Evolutionary conservation across 2,113 vertebrate genomes (phyloP).

Genomic region (Phycodurus eques): DNA sequence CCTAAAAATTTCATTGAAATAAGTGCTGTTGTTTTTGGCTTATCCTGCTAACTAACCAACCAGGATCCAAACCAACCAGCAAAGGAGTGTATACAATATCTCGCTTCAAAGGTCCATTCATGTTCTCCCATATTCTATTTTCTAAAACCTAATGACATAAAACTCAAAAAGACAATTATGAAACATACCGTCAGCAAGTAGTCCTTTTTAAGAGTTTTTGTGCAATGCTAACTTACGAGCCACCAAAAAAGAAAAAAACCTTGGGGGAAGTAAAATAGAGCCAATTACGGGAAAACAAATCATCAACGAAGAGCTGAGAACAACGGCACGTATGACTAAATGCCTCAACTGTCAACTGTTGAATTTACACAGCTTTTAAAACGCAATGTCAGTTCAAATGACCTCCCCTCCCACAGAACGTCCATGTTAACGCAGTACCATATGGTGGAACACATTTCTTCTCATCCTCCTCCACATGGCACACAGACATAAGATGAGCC

Average conservation of each 20-base stretch:
- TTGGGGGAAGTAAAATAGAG: not conserved
- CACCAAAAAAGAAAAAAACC: not conserved
- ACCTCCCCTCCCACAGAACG: conserved; percentile 36
- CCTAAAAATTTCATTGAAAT: too few species aligned
- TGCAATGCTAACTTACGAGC: not conserved
- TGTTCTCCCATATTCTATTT: too few species aligned
- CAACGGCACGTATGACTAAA: not conserved
- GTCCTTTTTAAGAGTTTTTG: too few species aligned
- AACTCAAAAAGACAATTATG: not conserved
- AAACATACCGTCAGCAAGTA: not conserved
- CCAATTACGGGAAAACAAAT: not conserved
- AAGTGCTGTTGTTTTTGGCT: too few species aligned
- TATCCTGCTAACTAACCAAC: too few species aligned
- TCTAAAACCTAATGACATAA: not conserved
- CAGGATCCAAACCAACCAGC: too few species aligned
- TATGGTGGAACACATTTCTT: conserved; percentile 31
- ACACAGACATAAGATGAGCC: not conserved
- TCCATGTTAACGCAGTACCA: conserved; percentile 31
- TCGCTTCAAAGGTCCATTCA: too few species aligned
- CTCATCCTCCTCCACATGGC: conserved; percentile 25
- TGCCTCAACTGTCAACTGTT: conserved; percentile 1
- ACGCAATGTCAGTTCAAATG: not conserved
- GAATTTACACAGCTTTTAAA: not conserved
- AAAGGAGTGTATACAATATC: too few species aligned
- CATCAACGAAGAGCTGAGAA: not conserved